Evolutionary conservation across 2,888 invertebrate genomes (phyloP), one percentile per base, ranked within the genome.

Genomic region (Polyommatus icarus): DNA sequence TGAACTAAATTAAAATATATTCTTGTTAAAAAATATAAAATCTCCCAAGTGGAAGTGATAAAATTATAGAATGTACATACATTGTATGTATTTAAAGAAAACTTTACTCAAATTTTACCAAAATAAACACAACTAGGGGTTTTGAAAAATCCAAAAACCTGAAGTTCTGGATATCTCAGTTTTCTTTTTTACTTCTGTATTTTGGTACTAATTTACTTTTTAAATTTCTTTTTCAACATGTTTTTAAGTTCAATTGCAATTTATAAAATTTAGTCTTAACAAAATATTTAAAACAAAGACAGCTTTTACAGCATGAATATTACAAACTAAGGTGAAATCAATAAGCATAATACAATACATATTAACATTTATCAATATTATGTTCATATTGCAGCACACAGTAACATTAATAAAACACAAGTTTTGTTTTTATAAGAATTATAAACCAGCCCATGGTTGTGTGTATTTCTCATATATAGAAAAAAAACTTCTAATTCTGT

Each of bases 311-410:
- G 50, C 54, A 29, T 72, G 79, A 81, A 78, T 78, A 80, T 79
- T 29, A 29, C 29, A 67, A 84, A 84, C 87, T 85, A 85, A 87
- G 89, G 86, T 86, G 86, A 87, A 87, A 88, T 88, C 89, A 91
- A 90, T 86, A 83, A 81, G 83, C 84, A 85, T 85, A 59, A 67
- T 67, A 67, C 29, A 6, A 67, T 20, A 59, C 10, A 59, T 54
- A 18, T 18, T 46, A 61, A 61, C 4, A 61, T 86, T 88, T 86
- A 89, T 88, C 86, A 87, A 89, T 88, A 88, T 90, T 88, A 88
- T 90, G 87, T 90, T 90, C 84, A 87, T 87, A 87, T 84, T 88
- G 89, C 91, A 91, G 89, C 91, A 91, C 91, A 90, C 89, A 88
- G 84, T 87, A 88, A 88, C 80, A 86, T 86, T 85, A 86, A 86